phyloP scores from a whole-genome alignment of 2,888 invertebrate species.

The Eubasilissa splendida region DNA sequence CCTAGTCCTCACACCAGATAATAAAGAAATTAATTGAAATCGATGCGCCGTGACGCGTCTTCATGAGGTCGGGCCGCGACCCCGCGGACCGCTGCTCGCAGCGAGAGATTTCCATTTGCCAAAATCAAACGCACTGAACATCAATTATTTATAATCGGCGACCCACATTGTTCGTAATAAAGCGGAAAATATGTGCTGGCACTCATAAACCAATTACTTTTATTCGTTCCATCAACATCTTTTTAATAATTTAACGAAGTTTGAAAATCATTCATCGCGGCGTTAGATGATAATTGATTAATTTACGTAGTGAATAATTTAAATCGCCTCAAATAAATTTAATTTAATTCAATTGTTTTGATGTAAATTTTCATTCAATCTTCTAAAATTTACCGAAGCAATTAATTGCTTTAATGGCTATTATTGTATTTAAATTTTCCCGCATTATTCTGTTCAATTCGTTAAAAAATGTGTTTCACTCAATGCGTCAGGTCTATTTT shows the following conservation, averaged over 20 bases:
- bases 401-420: too few relatives aligned
- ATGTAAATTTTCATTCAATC: too few relatives aligned
- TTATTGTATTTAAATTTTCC: background rate
- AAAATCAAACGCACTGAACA: constrained; percentile 27
- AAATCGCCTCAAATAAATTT: too few relatives aligned
- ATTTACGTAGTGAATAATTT: too few relatives aligned
- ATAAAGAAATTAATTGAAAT: constrained; percentile 56
- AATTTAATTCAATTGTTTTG: too few relatives aligned
- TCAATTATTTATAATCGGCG: constrained; percentile 6
- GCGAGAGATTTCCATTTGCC: constrained; percentile 34
- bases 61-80: constrained; percentile 36
- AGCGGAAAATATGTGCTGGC: background rate
- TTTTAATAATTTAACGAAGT: background rate
- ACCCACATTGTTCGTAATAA: background rate
- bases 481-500: constrained; percentile 17
- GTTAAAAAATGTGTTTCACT: constrained; percentile 21
- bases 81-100: constrained; percentile 24
- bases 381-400: too few relatives aligned
- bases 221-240: constrained; percentile 13
- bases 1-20: constrained; percentile 27
- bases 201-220: constrained; percentile 30
- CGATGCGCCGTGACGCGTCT: constrained; percentile 45
- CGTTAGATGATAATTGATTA: too few relatives aligned
- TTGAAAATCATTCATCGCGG: too few relatives aligned
- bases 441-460: background rate